phyloP scores from a whole-genome alignment of 2,113 vertebrate genomes.

The Antechinus flavipes region DNA sequence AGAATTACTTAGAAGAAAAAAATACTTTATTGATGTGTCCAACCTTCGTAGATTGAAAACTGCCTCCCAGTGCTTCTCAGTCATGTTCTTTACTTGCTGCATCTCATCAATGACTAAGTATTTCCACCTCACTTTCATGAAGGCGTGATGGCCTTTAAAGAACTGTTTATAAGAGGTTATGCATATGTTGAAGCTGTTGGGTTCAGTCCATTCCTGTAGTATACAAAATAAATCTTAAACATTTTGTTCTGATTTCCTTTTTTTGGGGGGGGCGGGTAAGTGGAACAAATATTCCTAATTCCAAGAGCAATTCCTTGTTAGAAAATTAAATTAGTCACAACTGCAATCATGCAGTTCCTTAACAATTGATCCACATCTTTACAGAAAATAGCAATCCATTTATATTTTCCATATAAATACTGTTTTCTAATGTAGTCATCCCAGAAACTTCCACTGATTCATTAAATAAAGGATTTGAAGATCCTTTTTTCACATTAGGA shows the following conservation, averaged over 20 bases:
- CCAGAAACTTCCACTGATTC: neutral
- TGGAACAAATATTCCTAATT: neutral
- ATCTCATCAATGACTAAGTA: constrained; percentile 92
- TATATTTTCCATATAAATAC: neutral
- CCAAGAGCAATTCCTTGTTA: neutral
- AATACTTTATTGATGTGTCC: neutral
- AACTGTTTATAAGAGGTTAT: constrained; percentile 92
- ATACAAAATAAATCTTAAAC: neutral
- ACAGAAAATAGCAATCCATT: neutral
- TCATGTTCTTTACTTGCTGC: constrained; percentile 90
- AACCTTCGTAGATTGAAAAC: constrained; percentile 90
- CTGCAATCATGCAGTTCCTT: no score
- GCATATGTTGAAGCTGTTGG: constrained; percentile 90
- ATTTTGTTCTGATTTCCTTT: neutral
- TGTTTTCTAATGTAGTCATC: neutral
- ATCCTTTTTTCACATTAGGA: neutral
- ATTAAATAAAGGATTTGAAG: neutral
- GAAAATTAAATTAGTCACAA: neutral
- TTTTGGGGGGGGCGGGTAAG: neutral
- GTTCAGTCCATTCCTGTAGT: constrained; percentile 87
- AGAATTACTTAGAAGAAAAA: neutral
- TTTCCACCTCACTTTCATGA: constrained; percentile 87
- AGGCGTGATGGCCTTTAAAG: constrained; percentile 87
- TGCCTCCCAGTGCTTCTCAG: constrained; percentile 91
- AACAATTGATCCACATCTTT: neutral